A percentile compares a stretch with the other conserved stretches of the same genome.
phyloP scores from a whole-genome alignment of 1,140 invertebrate species.

The Acyrthosiphon pisum region DNA sequence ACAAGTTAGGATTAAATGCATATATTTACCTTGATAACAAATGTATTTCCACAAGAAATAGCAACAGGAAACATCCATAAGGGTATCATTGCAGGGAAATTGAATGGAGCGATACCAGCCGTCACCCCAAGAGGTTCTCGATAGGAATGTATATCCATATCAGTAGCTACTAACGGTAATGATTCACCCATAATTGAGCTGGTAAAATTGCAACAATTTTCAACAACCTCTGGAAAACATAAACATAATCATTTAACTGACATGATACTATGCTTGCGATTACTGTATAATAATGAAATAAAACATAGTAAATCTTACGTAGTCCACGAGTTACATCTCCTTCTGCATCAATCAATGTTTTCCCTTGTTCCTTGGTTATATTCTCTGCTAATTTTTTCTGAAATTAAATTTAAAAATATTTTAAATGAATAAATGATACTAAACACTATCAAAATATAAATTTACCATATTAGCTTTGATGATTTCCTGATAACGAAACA shows the following conservation, averaged over 20 bases:
- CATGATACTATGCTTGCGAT: neutral
- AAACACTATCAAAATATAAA: neutral
- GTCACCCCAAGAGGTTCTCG: conserved; percentile 88
- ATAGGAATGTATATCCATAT: conserved; percentile 92
- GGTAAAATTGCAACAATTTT: conserved; percentile 93
- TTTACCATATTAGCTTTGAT: conserved; percentile 78
- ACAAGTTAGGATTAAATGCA: neutral
- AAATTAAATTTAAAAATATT: conserved; percentile 37
- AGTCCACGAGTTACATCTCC: conserved; percentile 97
- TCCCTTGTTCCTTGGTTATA: conserved; percentile 96
- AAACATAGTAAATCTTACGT: conserved; percentile 72
- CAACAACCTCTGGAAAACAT: conserved; percentile 84
- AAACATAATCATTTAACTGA: neutral
- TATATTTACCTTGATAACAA: conserved; percentile 73
- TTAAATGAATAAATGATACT: conserved; percentile 2
- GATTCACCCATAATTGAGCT: conserved; percentile 92
- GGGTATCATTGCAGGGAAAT: conserved; percentile 99
- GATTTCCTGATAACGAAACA: conserved; percentile 89
- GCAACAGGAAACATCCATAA: conserved; percentile 98
- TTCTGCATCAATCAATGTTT: conserved; percentile 95
- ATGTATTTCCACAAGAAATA: conserved; percentile 86
- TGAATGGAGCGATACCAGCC: conserved; percentile 90
- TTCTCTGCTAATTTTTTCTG: conserved; percentile 85
- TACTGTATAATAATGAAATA: neutral
- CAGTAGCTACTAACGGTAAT: conserved; percentile 82